Evolutionary conservation across 2,797 vertebrate genomes (phyloP).

Genomic region (Odontamblyopus lacepedii): DNA sequence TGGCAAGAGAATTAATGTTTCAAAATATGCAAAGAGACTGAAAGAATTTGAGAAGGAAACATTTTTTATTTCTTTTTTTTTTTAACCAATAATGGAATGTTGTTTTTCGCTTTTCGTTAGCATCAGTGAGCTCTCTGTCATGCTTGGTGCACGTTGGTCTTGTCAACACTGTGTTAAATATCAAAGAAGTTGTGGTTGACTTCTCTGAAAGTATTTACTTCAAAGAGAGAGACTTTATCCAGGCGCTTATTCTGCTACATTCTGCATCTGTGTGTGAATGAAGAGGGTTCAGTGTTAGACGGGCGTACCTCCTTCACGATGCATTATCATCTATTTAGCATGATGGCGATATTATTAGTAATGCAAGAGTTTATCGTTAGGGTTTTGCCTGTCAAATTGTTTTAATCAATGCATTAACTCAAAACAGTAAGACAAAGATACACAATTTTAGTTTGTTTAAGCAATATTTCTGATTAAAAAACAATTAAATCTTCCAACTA

Average conservation of each 20-base stretch:
- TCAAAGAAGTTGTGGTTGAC: constrained; percentile 6
- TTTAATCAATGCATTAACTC: too few species aligned
- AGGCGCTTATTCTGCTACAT: not conserved
- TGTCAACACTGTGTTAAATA: constrained; percentile 12
- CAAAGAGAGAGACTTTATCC: constrained; percentile 6
- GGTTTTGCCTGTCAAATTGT: not conserved
- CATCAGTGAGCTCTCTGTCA: not conserved
- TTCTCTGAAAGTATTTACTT: constrained; percentile 10
- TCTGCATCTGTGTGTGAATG: not conserved
- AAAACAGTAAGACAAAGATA: too few species aligned
- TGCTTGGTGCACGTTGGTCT: not conserved
- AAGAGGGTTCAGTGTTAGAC: not conserved
- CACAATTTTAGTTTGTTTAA: too few species aligned
- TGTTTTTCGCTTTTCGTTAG: constrained; percentile 2
- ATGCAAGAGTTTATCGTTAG: not conserved
- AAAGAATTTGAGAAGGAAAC: not conserved
- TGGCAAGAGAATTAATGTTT: not conserved
- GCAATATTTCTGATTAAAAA: too few species aligned
- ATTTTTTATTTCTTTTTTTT: too few species aligned
- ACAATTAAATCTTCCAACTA: too few species aligned
- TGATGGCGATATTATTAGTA: not conserved
- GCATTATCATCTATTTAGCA: not conserved
- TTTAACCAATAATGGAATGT: not conserved
- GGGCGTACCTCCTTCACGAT: not conserved
- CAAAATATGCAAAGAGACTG: not conserved